Base-by-base conservation (phyloP, 2,888 invertebrate species). In the Torymus aiolomorphi region DNA sequence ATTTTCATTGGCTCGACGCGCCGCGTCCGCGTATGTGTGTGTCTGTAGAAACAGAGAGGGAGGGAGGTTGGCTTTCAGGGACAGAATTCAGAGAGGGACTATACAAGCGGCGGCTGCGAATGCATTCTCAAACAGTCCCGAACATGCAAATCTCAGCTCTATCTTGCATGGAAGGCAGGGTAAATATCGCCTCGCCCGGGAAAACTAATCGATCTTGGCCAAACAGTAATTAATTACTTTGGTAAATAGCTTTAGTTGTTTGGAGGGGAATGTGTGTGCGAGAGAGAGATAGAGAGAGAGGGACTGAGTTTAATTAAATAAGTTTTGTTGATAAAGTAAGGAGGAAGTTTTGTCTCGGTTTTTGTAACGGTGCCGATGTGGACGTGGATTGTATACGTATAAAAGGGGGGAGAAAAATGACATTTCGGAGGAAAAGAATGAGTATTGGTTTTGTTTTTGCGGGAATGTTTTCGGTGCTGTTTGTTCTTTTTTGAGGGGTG, bases 221-320 rank as follows among this genome's bases (percentile, higher is more conserved):
- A 81, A 81, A 81, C 79, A 79, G 79, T 79, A 81, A 81, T 81
- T 81, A 81, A 81, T 81, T 81, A 81, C 81, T 81, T 79, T 76
- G 31, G 76, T 81, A 81, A 81, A 81, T 79, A 79, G 79, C 76
- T 81, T 81, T 79, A 79, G 79, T 77, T 81, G 79, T 81, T 81
- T 54, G 52, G 63, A n/a, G 51, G 4, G 51, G n/a, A 5, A 3
- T 31, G 8, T 31, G 31, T 31, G 8, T 31, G 31, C 8, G 31
- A 1, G 2, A 31, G 31, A 1, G 63, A 2, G 20, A 10, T 2
- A 14, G 11, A n/a, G 2, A 54, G 49, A 18, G 76, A 4, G 24
- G 66, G 20, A 65, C 71, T 63, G 76, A 79, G 79, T 81, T 81
- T 81, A 81, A 81, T 81, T 79, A 81, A 81, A 81, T 81, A 81